Evolutionary conservation across 2,888 invertebrate genomes (phyloP), one percentile per base, ranked within the genome.

Genomic region (Teleiodes luculella): DNA sequence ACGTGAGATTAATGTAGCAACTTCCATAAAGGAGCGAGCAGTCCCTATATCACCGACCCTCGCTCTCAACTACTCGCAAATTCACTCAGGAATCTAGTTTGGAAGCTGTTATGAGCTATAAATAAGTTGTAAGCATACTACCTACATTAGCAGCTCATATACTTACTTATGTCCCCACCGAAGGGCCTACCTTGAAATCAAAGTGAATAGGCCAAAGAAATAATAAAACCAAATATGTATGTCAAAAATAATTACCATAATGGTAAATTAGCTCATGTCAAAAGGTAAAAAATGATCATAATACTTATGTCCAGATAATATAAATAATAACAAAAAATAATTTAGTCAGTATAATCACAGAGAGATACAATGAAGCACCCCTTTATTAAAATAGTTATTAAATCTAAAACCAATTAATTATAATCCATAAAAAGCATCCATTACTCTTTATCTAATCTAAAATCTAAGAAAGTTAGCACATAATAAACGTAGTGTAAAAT

Each of bases 1-100:
- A 46, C 46, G 28, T 13, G 14, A 46, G 46, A 46, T 46, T 46
- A 46, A 46, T 46, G 46, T 46, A 13, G 46, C 31, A 46, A 46
- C 46, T 46, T 39, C 18, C 39, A 39, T 39, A 16, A 10, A 16
- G 4, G 8, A 16, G 16, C 28, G 7, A 11, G n/a, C 46, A 8
- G 13, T 13, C 14, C 5, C 16, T 10, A 18, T 16, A 39, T 39
- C 10, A 39, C 16, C 8, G 8, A 39, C 18, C 39, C 8, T 39
- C 18, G 16, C 18, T 39, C 16, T 39, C 16, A 8, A 39, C 16
- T 16, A 8, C 16, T 18, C 3, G 10, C 10, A 18, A 39, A 16
- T 18, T 39, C 18, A 39, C 35, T 39, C 8, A 8, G 18, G 39
- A 16, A 39, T 39, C 16, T 39, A 16, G 39, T 18, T 39, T 16